Evolutionary conservation across 1,140 invertebrate genomes (phyloP), one percentile per base, ranked within the genome.

Genomic region (Drosophila arawakana): DNA sequence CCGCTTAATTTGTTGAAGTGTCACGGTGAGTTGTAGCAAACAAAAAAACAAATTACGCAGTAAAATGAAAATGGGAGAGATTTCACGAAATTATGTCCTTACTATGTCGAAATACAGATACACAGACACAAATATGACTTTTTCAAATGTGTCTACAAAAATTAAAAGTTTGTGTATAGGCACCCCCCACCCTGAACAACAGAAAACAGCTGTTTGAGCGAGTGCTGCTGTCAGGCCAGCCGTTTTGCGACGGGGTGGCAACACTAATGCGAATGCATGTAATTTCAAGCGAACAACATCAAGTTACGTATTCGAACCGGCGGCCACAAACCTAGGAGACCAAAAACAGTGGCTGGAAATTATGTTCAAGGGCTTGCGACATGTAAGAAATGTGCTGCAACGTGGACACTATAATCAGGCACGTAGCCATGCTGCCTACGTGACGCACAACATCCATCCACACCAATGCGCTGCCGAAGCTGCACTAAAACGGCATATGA

Each of bases 331-430:
- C 13, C 37, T 30, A 30, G 15, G 6, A 30, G 25, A 30, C 25
- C 25, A 30, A 35, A 35, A 62, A 68, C 71, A 62, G 67, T 70
- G 78, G 59, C 68, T 61, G 39, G 55, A 54, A 80, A 80, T 57
- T 76, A 83, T 90, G 88, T 88, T 83, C 47, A 90, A 81, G 72
- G 80, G 80, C 58, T 67, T 90, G 73, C 82, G 76, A 73, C 80
- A 83, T 71, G 61, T 90, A 18, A 79, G 73, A 80, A 86, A 72
- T 70, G 73, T 86, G 72, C 78, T 89, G 69, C 84, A 89, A 67
- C 78, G 84, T 68, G 75, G 84, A 57, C 57, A 70, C 71, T 44
- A 71, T 44, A 70, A 84, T 63, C 39, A 76, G 62, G 41, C 62
- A 11, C 74, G 69, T 5, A 46, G 66, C 52, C 58, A 52, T 43